Conservation (phyloP, 2,888 invertebrate genomes). For the Drosophila borealis region DNA sequence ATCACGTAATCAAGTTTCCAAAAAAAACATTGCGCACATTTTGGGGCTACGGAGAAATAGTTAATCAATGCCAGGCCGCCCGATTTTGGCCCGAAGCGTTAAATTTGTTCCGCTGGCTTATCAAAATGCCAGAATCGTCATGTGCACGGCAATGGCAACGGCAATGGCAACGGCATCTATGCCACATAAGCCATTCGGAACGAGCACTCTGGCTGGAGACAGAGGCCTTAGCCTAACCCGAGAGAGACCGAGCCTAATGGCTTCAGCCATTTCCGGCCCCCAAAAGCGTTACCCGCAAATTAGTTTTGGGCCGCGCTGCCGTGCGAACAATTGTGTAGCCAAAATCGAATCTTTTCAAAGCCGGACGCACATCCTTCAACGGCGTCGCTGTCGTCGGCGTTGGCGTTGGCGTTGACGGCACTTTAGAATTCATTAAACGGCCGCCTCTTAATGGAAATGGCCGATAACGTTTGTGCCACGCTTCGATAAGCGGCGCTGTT, state of each 20-base stretch:
- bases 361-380: slow-evolving; percentile 75
- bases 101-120: slow-evolving; percentile 76
- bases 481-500: slow-evolving; percentile 71
- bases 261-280: slow-evolving; percentile 76
- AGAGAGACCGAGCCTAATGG: slow-evolving; percentile 62
- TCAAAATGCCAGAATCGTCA: slow-evolving; percentile 74
- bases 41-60: slow-evolving; percentile 57
- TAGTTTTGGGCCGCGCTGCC: slow-evolving; percentile 69
- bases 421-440: slow-evolving; percentile 81
- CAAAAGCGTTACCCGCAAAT: slow-evolving; percentile 77
- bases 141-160: slow-evolving; percentile 53
- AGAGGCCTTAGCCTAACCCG: slow-evolving; percentile 31
- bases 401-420: slow-evolving; percentile 31
- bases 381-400: slow-evolving; percentile 22
- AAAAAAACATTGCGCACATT: slow-evolving; percentile 49
- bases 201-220: slow-evolving; percentile 24
- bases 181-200: slow-evolving; percentile 54
- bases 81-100: slow-evolving; percentile 29
- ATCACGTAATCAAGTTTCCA: slow-evolving; percentile 70
- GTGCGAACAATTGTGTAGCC: slow-evolving; percentile 79
- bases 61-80: slow-evolving; percentile 71
- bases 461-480: slow-evolving; percentile 78
- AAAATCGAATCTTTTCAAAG: slow-evolving; percentile 77
- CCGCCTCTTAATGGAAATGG: slow-evolving; percentile 80
- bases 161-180: slow-evolving; percentile 24